Evolutionary conservation across 2,888 invertebrate genomes (phyloP).

Genomic region (Trachelus iudaicus): DNA sequence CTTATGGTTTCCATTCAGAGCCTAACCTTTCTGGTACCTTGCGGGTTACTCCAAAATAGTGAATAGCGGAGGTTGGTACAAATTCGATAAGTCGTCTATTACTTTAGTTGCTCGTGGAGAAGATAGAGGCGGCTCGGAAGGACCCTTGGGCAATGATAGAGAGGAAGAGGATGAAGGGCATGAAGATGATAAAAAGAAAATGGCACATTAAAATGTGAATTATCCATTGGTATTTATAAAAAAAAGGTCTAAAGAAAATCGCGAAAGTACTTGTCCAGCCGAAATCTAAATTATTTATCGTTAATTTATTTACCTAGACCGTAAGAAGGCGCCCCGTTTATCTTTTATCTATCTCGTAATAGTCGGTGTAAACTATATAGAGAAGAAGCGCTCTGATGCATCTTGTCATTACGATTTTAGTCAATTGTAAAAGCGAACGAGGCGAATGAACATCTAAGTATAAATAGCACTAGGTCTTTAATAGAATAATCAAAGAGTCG

Average conservation of each 20-base stretch:
- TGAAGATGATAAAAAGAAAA: slow-evolving; percentile 20
- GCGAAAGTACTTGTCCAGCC: slow-evolving; percentile 40
- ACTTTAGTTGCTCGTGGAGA: not conserved
- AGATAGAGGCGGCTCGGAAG: not conserved
- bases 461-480: not conserved
- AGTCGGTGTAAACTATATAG: slow-evolving; percentile 48
- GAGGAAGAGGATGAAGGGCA: slow-evolving; percentile 22
- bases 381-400: slow-evolving; percentile 27
- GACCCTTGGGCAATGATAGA: not conserved
- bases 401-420: slow-evolving; percentile 48
- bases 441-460: slow-evolving; percentile 2
- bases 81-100: slow-evolving; percentile 35
- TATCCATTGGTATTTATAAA: not conserved
- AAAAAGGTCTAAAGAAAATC: slow-evolving; percentile 23
- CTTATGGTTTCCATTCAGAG: not conserved
- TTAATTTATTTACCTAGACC: slow-evolving; percentile 55
- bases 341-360: slow-evolving; percentile 37
- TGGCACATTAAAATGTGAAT: slow-evolving; percentile 8
- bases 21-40: slow-evolving; percentile 12
- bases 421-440: slow-evolving; percentile 28
- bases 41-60: slow-evolving; percentile 24
- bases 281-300: slow-evolving; percentile 53
- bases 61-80: slow-evolving; percentile 42
- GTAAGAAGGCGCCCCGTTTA: slow-evolving; percentile 30
- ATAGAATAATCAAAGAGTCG: not conserved